phyloP scores from a whole-genome alignment of 2,888 invertebrate genomes.

The Entomobrya multifasciata region DNA sequence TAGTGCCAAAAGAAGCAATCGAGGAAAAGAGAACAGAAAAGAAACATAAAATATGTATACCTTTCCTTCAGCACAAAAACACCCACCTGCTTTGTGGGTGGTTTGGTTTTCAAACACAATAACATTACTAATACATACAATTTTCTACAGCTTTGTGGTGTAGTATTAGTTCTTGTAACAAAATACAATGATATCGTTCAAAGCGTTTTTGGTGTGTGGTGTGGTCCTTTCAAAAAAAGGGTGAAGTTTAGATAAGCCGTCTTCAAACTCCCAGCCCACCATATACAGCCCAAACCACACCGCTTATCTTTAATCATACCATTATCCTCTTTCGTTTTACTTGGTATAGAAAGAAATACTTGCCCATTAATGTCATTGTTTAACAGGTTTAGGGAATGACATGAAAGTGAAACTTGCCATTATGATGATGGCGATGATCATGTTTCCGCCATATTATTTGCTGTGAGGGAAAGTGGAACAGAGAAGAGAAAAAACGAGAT shows the following conservation, averaged over 20 bases:
- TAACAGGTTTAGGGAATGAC: conserved; percentile 38
- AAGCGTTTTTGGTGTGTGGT: not conserved
- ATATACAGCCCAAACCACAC: not conserved
- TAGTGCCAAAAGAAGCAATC: not conserved
- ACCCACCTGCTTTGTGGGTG: conserved; percentile 28
- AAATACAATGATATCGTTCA: no score
- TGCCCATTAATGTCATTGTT: conserved; percentile 50
- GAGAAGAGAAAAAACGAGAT: not conserved
- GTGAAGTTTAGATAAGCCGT: not conserved
- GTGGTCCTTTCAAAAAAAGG: not conserved
- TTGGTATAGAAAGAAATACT: conserved; percentile 38
- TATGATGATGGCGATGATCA: conserved; percentile 32
- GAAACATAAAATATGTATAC: not conserved
- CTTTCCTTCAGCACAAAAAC: not conserved
- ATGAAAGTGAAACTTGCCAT: conserved; percentile 46
- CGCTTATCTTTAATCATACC: conserved; percentile 35
- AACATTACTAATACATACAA: no score
- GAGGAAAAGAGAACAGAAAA: not conserved
- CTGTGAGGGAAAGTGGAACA: conserved; percentile 7
- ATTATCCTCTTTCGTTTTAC: conserved; percentile 21
- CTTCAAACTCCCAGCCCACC: no score
- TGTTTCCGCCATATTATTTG: conserved; percentile 20
- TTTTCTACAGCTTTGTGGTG: no score
- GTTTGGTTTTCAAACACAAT: no score
- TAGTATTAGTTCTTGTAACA: no score